These are phyloP conservation scores for Agrochola lychnidis DNA, from an alignment of 2,888 invertebrate genomes.

Conservation along the genomic window DNA sequence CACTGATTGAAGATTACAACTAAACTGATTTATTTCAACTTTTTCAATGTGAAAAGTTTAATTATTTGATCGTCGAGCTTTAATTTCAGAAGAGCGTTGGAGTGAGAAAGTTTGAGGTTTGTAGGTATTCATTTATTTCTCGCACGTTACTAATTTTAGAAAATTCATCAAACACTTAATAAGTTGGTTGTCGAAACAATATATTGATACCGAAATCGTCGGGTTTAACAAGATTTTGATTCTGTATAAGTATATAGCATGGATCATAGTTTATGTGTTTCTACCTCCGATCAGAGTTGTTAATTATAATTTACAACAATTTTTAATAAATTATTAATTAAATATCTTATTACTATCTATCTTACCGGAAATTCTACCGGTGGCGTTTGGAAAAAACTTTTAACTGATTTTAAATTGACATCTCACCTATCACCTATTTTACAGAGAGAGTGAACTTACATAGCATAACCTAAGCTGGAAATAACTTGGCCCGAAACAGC, in stretches of 20 bases:
- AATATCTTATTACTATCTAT: not conserved
- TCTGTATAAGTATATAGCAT: not conserved
- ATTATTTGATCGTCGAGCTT: slow-evolving; percentile 44
- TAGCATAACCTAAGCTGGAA: not conserved
- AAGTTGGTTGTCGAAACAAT: not conserved
- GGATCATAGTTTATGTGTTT: not conserved
- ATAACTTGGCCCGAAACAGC: not conserved
- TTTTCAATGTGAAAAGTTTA: slow-evolving; percentile 58
- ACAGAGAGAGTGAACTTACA: not conserved
- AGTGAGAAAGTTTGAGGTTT: slow-evolving; percentile 14
- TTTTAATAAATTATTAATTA: too few species aligned
- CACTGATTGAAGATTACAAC: slow-evolving; percentile 54
- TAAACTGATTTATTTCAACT: slow-evolving; percentile 51
- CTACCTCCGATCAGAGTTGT: not conserved
- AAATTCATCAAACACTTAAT: not conserved
- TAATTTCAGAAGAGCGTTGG: slow-evolving; percentile 37
- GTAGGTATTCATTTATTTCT: not conserved
- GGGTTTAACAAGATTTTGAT: not conserved
- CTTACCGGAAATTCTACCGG: not conserved
- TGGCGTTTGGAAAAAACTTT: not conserved
- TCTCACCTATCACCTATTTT: not conserved
- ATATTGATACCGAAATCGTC: not conserved
- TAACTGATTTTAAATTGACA: not conserved
- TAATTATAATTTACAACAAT: not conserved
- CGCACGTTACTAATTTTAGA: not conserved